These are phyloP conservation scores for Nanger granti DNA, from an alignment of 2,113 vertebrate species.

Conservation along the genomic window DNA sequence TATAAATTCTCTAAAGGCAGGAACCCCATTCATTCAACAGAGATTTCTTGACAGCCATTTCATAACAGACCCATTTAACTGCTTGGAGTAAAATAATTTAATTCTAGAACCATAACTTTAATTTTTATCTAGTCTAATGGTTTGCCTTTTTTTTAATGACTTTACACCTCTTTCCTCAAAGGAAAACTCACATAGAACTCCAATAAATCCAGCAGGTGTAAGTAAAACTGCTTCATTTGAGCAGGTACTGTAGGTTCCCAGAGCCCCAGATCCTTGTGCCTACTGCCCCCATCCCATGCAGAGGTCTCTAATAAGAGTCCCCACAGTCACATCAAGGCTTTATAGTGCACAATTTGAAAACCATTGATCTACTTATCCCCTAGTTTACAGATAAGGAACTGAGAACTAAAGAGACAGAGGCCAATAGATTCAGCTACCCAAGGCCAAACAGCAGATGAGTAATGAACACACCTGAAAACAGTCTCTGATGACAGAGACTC, in stretches of 20 bases:
- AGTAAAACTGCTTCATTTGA: background rate
- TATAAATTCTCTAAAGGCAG: background rate
- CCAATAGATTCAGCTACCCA: background rate
- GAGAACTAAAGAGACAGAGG: background rate
- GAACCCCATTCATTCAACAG: background rate
- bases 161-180: background rate
- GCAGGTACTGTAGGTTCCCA: background rate
- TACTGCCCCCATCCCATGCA: rapidly evolving
- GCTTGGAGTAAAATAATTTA: background rate
- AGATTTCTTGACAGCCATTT: background rate
- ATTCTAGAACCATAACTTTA: background rate
- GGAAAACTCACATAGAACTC: background rate
- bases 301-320: background rate
- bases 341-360: background rate
- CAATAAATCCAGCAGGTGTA: background rate
- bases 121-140: background rate
- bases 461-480: background rate
- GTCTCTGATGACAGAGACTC: background rate
- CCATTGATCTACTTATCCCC: background rate
- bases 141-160: background rate
- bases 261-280: background rate
- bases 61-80: background rate
- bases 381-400: background rate
- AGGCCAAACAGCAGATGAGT: background rate
- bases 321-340: background rate